A percentile compares a stretch with the other conserved stretches of the same genome.
These are phyloP conservation scores for Sebastes matsubarae DNA, from an alignment of 2,797 vertebrate species.

Conservation along the genomic window DNA sequence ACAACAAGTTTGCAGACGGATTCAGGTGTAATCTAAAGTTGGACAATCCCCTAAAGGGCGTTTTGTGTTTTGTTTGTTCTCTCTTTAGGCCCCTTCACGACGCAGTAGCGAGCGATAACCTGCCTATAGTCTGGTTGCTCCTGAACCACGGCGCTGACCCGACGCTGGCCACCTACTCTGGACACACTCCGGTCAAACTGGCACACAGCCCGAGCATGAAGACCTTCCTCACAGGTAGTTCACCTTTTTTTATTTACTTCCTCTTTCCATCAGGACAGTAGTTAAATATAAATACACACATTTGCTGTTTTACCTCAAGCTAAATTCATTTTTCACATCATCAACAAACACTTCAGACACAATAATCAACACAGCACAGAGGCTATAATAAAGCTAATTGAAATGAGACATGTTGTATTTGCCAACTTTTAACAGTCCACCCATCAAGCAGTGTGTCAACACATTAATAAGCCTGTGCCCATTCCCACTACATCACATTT, in stretches of 20 bases:
- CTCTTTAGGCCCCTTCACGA: constrained; percentile 92
- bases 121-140: constrained; percentile 94
- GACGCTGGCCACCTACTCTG: constrained; percentile 96
- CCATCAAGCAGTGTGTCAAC: constrained; percentile 9
- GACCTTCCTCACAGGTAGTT: constrained; percentile 91
- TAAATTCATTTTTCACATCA: not conserved
- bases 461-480: constrained; percentile 2
- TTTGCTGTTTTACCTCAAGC: not conserved
- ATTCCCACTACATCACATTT: constrained; percentile 11
- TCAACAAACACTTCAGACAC: not conserved
- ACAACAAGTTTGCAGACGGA: not conserved
- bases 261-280: not conserved
- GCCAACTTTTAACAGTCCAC: not conserved
- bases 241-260: not conserved
- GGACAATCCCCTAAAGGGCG: not conserved
- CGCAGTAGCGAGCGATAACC: constrained; percentile 95
- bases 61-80: not conserved
- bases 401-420: constrained; percentile 13
- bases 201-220: constrained; percentile 95
- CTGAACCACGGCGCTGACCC: constrained; percentile 97
- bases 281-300: not conserved
- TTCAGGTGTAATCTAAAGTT: not conserved
- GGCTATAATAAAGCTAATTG: not conserved
- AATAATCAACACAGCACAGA: constrained; percentile 10
- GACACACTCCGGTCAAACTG: constrained; percentile 94